phyloP scores from a whole-genome alignment of 2,888 invertebrate genomes.

The Drosophila austrosaltans region DNA sequence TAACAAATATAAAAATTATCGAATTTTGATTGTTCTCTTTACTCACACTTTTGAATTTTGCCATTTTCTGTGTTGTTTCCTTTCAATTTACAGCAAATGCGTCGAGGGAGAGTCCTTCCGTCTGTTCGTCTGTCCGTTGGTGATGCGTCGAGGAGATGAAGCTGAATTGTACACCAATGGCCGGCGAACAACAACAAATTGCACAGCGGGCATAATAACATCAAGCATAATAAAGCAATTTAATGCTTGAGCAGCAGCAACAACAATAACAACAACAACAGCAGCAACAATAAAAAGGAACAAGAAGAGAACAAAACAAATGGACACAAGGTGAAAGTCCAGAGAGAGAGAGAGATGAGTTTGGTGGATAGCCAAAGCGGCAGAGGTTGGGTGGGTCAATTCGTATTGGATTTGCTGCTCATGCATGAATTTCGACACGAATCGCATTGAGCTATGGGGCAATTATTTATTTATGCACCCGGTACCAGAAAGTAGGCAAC shows the following conservation, averaged over 20 bases:
- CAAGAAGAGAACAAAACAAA: slow-evolving; percentile 16
- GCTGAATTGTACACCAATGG: slow-evolving; percentile 28
- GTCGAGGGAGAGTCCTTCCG: neutral
- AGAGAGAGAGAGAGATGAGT: neutral
- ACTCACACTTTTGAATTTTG: neutral
- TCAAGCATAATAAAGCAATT: slow-evolving; percentile 77
- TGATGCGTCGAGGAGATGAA: neutral
- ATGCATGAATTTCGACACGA: slow-evolving; percentile 64
- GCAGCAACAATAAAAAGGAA: slow-evolving; percentile 50
- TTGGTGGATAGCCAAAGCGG: neutral
- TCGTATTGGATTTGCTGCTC: slow-evolving; percentile 46
- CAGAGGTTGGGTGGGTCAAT: slow-evolving; percentile 30
- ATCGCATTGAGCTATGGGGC: slow-evolving; percentile 30
- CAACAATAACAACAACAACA: slow-evolving; percentile 7
- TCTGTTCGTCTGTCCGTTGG: neutral
- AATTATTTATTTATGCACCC: slow-evolving; percentile 55
- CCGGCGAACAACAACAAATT: slow-evolving; percentile 64
- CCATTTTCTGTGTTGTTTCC: neutral
- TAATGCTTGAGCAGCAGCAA: slow-evolving; percentile 65
- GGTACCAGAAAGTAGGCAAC: slow-evolving; percentile 23
- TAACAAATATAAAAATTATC: slow-evolving; percentile 37
- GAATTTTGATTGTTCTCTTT: slow-evolving; percentile 26
- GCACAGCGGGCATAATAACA: slow-evolving; percentile 66
- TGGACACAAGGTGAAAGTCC: neutral
- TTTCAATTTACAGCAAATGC: slow-evolving; percentile 32